Conservation (phyloP, 2,888 invertebrate genomes). For the Pardosa pseudoannulata region DNA sequence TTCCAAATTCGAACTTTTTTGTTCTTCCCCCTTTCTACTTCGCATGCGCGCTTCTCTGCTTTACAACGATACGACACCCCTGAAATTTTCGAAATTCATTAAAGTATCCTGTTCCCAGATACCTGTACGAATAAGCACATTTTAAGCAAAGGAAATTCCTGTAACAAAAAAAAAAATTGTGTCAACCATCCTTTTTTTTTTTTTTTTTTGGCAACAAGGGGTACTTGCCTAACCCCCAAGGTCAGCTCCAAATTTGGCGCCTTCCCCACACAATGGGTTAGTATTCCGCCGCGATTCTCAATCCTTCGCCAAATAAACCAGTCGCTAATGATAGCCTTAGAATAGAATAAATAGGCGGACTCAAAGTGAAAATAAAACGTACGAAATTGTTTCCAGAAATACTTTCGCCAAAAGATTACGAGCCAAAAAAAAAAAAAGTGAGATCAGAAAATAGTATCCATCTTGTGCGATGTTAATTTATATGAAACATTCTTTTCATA, state of each 20-base stretch:
- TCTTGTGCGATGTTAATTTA: conserved; percentile 29
- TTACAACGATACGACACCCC: neutral
- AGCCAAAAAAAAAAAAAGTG: conserved; percentile 12
- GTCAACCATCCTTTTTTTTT: conserved; percentile 56
- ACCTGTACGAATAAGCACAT: conserved; percentile 17
- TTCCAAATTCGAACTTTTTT: no score
- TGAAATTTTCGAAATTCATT: neutral
- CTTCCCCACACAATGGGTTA: conserved; percentile 32
- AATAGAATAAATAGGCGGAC: conserved; percentile 60
- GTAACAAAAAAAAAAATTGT: conserved; percentile 23
- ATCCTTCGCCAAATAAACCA: conserved; percentile 56
- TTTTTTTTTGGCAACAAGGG: conserved; percentile 52
- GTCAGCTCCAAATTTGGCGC: conserved; percentile 61
- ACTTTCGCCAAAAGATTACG: conserved; percentile 25
- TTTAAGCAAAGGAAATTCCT: conserved; percentile 22
- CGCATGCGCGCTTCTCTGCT: no score
- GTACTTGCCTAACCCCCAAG: conserved; percentile 24
- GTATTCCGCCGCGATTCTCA: conserved; percentile 36
- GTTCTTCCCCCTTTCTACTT: no score
- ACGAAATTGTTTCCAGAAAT: conserved; percentile 62
- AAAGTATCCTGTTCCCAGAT: neutral
- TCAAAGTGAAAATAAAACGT: conserved; percentile 29
- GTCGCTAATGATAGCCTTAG: conserved; percentile 61
- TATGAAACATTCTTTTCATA: neutral
- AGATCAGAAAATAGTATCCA: conserved; percentile 27